A percentile compares a stretch with the other conserved stretches of the same genome.
phyloP scores from a whole-genome alignment of 2,797 vertebrate genomes.

The Gymnocypris eckloni region DNA sequence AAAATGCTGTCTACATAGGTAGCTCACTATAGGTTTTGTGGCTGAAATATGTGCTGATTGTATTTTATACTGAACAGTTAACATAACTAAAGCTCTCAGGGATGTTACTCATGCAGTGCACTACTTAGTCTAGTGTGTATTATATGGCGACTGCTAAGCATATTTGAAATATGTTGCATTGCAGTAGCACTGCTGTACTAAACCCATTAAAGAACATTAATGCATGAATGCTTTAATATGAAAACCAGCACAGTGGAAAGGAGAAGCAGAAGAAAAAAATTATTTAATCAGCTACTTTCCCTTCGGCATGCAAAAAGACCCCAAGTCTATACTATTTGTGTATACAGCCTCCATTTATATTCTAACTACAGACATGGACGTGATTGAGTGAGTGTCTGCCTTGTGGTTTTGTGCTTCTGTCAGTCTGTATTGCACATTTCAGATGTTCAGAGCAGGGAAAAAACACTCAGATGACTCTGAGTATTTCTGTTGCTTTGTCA shows the following conservation, averaged over 20 bases:
- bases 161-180: neutral
- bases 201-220: constrained; percentile 14
- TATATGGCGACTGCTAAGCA: neutral
- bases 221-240: constrained; percentile 31
- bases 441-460: neutral
- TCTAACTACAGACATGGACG: constrained; percentile 1
- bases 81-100: neutral
- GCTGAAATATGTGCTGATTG: neutral
- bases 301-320: constrained; percentile 9
- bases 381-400: neutral
- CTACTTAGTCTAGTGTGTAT: neutral
- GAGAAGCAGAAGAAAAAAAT: neutral
- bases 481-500: neutral
- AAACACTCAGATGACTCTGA: neutral
- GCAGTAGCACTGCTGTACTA: neutral
- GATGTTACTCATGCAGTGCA: neutral
- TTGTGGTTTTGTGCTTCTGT: neutral
- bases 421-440: neutral
- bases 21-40: neutral
- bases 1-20: neutral
- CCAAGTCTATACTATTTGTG: neutral
- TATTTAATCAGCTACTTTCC: constrained; percentile 30
- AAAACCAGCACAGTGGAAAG: constrained; percentile 12
- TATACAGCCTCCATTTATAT: constrained; percentile 28
- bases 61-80: neutral